These are phyloP conservation scores for Caerostris extrusa DNA, from an alignment of 1,140 invertebrate genomes.

Conservation along the genomic window DNA sequence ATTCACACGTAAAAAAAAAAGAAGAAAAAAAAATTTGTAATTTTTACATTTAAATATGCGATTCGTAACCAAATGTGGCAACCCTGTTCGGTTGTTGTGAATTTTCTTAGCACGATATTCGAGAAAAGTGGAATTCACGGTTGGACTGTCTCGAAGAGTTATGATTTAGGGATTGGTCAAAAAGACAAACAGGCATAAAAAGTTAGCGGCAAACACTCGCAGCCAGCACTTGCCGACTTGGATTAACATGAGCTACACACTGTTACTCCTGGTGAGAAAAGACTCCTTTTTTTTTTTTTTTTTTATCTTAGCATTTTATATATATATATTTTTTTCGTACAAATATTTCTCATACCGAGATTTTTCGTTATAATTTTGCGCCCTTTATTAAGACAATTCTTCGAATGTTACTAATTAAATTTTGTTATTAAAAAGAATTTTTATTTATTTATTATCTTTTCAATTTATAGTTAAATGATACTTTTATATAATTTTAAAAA, in stretches of 20 bases:
- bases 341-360: too few species aligned
- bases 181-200: constrained; percentile 59
- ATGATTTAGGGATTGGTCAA: constrained; percentile 52
- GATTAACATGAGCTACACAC: constrained; percentile 45
- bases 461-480: too few species aligned
- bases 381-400: too few species aligned
- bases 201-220: background rate
- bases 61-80: background rate
- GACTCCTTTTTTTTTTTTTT: background rate
- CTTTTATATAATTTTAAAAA: too few species aligned
- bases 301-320: background rate
- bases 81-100: background rate
- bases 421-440: too few species aligned
- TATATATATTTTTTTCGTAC: background rate
- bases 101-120: constrained; percentile 35
- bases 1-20: too few species aligned
- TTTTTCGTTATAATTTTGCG: too few species aligned
- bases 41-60: background rate
- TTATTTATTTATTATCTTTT: too few species aligned
- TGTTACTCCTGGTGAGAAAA: constrained; percentile 33
- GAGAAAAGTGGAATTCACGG: constrained; percentile 50
- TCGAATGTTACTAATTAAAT: too few species aligned
- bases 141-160: constrained; percentile 30
- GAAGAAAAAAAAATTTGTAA: background rate
- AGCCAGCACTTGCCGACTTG: background rate